Evolutionary conservation across 2,113 vertebrate genomes (phyloP), one percentile per base, ranked within the genome.

Genomic region (Centropus unirufus): DNA sequence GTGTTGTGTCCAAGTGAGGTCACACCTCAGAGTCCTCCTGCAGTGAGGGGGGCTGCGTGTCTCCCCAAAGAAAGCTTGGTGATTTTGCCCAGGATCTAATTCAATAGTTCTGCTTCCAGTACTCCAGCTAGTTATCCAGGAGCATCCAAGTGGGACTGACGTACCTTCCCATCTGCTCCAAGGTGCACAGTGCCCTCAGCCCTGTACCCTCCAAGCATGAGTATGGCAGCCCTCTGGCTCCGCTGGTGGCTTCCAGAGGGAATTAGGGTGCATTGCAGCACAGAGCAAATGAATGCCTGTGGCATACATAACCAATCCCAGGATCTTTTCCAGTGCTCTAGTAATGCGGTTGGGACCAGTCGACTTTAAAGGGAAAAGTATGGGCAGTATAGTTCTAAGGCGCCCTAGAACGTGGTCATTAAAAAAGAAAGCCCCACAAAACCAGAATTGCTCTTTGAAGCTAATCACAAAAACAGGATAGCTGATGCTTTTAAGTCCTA

Each of bases 201-300:
- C 2, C 0, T 3, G 1, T 5, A 8, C 36, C 15, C 55, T 52
- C 29, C 30, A 3, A 57, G 15, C 46, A 3, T 0, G 5, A 29
- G 36, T 4, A 1, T 4, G n/a, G 73, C 51, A 84, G 51, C 51
- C 23, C 30, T 29, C 42, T 6, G 6, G 8, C 18, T 47, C 18
- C 19, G 44, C 75, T 61, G 54, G 2, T 63, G 85, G 7, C 21
- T 42, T 83, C 72, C 88, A 13, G 36, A n/a, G 39, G 52, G 29
- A 74, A 29, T 36, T 5, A 20, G 39, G 42, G 74, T 42, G 17
- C 12, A 1, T 17, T 0, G 0, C 36, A 29, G 20, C 2, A 1
- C 12, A 6, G 8, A 44, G 18, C 20, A 44, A 8, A 12, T 72
- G 36, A 57, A 23, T 2, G 3, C 49, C 76, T 73, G 39, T 10